Evolutionary conservation across 64 coral and sea anemone species (phyloP).

Genomic region (Platygyra sinensis): DNA sequence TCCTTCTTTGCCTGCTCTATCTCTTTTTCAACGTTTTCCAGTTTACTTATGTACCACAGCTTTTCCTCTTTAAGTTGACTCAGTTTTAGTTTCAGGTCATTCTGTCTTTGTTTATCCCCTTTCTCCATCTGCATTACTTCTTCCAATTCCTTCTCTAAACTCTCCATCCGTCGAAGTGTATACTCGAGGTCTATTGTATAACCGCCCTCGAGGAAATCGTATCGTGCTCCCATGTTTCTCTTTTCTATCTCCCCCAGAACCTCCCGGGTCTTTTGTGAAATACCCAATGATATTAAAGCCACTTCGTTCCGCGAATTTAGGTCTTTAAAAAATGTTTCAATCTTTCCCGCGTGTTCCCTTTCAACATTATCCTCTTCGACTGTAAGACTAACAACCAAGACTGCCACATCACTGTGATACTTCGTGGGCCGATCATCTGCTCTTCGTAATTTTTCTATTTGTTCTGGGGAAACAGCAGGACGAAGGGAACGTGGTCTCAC

Average conservation of each 20-base stretch:
- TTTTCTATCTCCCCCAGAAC: background rate
- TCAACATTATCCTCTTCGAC: background rate
- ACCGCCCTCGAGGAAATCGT: too few species aligned
- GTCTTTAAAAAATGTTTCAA: background rate
- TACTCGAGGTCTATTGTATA: too few species aligned
- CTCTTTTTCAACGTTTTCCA: background rate
- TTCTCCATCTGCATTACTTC: background rate
- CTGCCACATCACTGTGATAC: background rate
- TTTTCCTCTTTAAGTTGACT: background rate
- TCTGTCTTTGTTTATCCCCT: background rate
- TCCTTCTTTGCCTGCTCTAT: background rate
- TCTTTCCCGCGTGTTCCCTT: background rate
- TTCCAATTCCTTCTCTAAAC: background rate
- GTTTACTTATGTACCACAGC: background rate
- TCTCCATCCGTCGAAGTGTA: too few species aligned
- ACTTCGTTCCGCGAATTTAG: background rate
- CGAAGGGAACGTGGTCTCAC: constrained; percentile 11
- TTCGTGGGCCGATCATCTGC: background rate
- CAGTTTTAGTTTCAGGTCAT: too few species aligned
- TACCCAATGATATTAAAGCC: background rate
- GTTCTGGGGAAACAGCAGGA: constrained; percentile 5
- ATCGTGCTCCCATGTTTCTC: background rate
- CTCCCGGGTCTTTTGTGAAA: background rate
- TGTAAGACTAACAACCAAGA: background rate
- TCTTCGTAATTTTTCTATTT: background rate